These are phyloP conservation scores for Dasyurus viverrinus DNA, from an alignment of 2,113 vertebrate species.

Conservation along the genomic window DNA sequence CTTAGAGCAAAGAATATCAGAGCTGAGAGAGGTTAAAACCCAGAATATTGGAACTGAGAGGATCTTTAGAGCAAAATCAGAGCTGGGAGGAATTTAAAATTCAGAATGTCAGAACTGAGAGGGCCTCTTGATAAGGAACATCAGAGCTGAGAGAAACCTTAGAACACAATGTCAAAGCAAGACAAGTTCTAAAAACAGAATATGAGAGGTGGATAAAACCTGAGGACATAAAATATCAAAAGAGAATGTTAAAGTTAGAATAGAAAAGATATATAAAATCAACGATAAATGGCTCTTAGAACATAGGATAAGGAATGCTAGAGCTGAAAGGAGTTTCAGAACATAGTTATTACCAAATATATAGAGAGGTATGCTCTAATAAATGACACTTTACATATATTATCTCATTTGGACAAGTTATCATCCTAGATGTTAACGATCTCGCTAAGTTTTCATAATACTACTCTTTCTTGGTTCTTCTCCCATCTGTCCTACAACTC, in stretches of 20 bases:
- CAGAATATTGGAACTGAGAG: not conserved
- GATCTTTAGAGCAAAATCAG: not conserved
- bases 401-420: not conserved
- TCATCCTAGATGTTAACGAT: not conserved
- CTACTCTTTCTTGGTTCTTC: not conserved
- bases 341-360: not conserved
- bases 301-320: not conserved
- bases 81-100: not conserved
- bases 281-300: not conserved
- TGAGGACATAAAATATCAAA: not conserved
- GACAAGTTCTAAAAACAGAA: no score
- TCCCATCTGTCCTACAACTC: not conserved
- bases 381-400: not conserved
- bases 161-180: not conserved
- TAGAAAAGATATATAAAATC: not conserved
- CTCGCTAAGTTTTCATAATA: not conserved
- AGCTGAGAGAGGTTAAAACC: not conserved
- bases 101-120: not conserved
- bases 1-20: not conserved
- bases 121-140: not conserved
- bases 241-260: not conserved
- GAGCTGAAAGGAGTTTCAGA: not conserved
- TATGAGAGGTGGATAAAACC: not conserved
- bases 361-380: not conserved
- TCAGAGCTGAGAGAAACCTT: no score